Percentiles rank a stretch among this genome's conserved stretches.
Evolutionary conservation across 1,140 invertebrate species (phyloP).

Genomic region (Ostrea edulis): DNA sequence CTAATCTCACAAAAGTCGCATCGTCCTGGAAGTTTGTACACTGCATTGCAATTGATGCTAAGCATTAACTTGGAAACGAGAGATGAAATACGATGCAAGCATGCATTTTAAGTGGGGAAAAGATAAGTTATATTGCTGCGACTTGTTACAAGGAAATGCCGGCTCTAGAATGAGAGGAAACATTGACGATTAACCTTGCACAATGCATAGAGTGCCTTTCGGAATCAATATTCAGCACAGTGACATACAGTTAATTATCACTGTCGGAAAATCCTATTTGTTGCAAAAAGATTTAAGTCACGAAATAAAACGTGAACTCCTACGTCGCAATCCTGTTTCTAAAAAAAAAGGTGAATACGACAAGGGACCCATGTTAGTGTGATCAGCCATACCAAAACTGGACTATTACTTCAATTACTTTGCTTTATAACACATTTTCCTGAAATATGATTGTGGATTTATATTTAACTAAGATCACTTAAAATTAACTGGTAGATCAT

Average conservation of each 20-base stretch:
- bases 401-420: neutral
- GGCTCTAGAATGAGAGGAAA: neutral
- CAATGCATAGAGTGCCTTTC: neutral
- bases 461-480: no score
- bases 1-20: neutral
- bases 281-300: neutral
- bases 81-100: neutral
- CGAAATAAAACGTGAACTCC: slow-evolving; percentile 1
- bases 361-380: neutral
- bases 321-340: neutral
- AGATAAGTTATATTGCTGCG: neutral
- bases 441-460: neutral
- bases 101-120: neutral
- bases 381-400: neutral
- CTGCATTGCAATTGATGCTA: neutral
- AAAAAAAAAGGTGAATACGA: neutral
- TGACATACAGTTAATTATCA: neutral
- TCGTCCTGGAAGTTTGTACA: neutral
- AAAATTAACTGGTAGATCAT: no score
- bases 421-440: neutral
- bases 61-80: neutral
- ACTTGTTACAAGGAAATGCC: neutral
- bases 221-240: neutral
- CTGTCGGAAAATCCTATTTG: neutral
- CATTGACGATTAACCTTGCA: neutral